Evolutionary conservation across 1,140 invertebrate genomes (phyloP).

Genomic region (Arctopsyche grandis): DNA sequence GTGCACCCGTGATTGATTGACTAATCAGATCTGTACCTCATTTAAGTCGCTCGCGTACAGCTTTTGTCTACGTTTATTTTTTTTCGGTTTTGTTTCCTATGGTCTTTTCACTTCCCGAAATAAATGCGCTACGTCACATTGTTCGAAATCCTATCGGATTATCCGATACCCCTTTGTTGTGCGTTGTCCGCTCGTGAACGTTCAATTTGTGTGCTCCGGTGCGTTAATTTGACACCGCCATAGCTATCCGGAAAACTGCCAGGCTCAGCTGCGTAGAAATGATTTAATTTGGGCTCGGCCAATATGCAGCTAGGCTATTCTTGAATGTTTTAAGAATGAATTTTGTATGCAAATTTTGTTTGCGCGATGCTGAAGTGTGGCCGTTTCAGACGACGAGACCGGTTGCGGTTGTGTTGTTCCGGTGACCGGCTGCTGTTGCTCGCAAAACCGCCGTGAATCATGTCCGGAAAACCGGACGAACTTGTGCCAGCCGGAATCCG

Average conservation of each 20-base stretch:
- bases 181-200: too few relatives aligned
- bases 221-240: too few relatives aligned
- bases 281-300: too few relatives aligned
- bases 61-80: slow-evolving; percentile 11
- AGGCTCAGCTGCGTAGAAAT: too few relatives aligned
- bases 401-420: slow-evolving; percentile 6
- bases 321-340: too few relatives aligned
- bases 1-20: slow-evolving; percentile 38
- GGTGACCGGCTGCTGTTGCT: slow-evolving; percentile 4
- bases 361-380: too few relatives aligned
- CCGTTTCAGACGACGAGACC: neutral
- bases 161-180: too few relatives aligned
- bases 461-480: slow-evolving; percentile 25
- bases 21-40: slow-evolving; percentile 30
- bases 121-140: slow-evolving; percentile 22
- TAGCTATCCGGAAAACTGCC: too few relatives aligned
- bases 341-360: too few relatives aligned
- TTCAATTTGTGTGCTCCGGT: too few relatives aligned
- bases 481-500: slow-evolving; percentile 1
- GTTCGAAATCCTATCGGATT: neutral
- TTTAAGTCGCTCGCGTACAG: slow-evolving; percentile 1
- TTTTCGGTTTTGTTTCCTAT: neutral
- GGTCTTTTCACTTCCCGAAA: neutral
- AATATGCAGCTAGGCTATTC: too few relatives aligned
- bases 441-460: neutral